Base-by-base conservation (phyloP, 37 sponge, comb jelly and placozoan species). In the Tethya wilhelma region DNA sequence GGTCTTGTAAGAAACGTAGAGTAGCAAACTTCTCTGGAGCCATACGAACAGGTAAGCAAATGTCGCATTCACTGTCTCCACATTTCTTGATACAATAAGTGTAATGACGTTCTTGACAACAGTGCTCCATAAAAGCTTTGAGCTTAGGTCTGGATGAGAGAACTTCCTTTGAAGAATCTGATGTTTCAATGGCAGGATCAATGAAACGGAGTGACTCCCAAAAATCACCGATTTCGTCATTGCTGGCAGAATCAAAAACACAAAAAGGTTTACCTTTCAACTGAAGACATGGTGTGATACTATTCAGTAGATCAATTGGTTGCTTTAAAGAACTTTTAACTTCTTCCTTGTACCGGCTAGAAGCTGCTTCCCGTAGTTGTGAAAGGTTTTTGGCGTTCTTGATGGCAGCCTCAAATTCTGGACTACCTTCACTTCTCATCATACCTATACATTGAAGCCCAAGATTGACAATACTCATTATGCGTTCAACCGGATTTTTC, bases 261-360 rank as follows among this genome's bases (percentile, higher is more conserved):
- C 11, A 5, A 67, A 83, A 74, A n/a, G 44, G 55, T 58, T 83
- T 80, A 3, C 63, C 72, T 57, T 80, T 80, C 36, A 80, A 72
- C n/a, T 80, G 63, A 7, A 80, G 43, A 25, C 81, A 23, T 32
- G 56, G 14, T 22, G 59, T 14, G 14, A 80, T 4, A 29, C 20
- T 69, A 59, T 2, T 4, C 5, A 80, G 59, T 1, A 67, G 43
- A 38, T 5, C 19, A 14, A 29, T 80, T 12, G 59, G 64, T 33
- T 69, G 63, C 17, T 26, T 17, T 9, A 69, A 14, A 25, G 64
- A 56, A 6, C 53, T 58, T 55, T 44, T 22, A 6, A 56, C 69
- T 38, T 33, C 41, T 26, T 62, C 7, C 34, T 59, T 69, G 46
- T 59, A 70, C 30, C 56, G 6, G 20, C 56, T 4, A 25, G 81